Percentiles rank a stretch among this genome's conserved stretches.
Conservation (phyloP, 2,888 invertebrate genomes). For the Drosophila infuscata region DNA sequence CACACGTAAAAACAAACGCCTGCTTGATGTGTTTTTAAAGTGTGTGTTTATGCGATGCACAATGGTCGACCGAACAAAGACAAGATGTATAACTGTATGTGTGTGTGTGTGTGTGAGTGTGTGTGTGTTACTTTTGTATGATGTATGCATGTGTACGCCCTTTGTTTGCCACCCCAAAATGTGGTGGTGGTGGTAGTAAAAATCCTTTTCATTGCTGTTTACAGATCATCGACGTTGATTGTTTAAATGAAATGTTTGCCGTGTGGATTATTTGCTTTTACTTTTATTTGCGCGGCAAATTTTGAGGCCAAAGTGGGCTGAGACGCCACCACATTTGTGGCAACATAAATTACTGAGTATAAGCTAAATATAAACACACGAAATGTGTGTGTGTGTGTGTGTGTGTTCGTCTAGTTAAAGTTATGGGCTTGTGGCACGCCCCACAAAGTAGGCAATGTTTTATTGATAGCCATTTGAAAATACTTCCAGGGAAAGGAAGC, state of each 20-base stretch:
- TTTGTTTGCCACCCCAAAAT: slow-evolving; percentile 60
- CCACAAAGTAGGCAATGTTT: slow-evolving; percentile 63
- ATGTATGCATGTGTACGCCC: slow-evolving; percentile 69
- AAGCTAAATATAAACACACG: slow-evolving; percentile 67
- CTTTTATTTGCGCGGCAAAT: slow-evolving; percentile 68
- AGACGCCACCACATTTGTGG: slow-evolving; percentile 51
- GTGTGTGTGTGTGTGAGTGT: slow-evolving; percentile 21
- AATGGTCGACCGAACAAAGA: slow-evolving; percentile 59
- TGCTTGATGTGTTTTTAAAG: slow-evolving; percentile 80
- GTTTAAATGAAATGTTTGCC: slow-evolving; percentile 81
- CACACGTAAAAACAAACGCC: slow-evolving; percentile 56
- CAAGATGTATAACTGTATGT: slow-evolving; percentile 31
- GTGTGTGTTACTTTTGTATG: slow-evolving; percentile 37
- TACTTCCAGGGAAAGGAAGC: slow-evolving; percentile 33
- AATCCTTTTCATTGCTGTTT: slow-evolving; percentile 79
- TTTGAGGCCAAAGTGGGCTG: slow-evolving; percentile 29
- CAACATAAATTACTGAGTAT: slow-evolving; percentile 55
- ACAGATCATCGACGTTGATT: slow-evolving; percentile 83
- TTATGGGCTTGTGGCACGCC: slow-evolving; percentile 50
- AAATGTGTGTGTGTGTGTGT: not conserved
- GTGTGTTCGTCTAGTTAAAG: slow-evolving; percentile 29
- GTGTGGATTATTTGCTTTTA: slow-evolving; percentile 75
- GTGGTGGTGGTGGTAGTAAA: slow-evolving; percentile 41
- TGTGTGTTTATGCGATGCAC: slow-evolving; percentile 78
- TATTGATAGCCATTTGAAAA: slow-evolving; percentile 67